Conservation (phyloP, 2,888 invertebrate genomes). For the Hofmannophila pseudospretella region DNA sequence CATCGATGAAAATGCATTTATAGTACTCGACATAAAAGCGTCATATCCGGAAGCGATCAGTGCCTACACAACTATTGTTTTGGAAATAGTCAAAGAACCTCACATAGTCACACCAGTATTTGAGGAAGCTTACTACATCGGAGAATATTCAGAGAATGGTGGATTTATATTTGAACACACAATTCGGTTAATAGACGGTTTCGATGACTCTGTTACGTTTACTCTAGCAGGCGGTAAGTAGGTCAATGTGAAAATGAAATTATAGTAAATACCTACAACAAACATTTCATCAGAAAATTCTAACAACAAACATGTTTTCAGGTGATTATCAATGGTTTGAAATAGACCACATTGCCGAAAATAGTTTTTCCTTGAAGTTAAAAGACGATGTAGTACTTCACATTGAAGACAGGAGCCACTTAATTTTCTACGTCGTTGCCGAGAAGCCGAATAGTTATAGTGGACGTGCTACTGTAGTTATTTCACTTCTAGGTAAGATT, state of each 20-base stretch:
- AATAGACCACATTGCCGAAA: constrained; percentile 12
- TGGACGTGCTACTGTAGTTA: constrained; percentile 23
- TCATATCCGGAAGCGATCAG: constrained; percentile 17
- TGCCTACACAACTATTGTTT: constrained; percentile 13
- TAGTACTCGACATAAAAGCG: constrained; percentile 18
- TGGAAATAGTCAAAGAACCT: constrained; percentile 17
- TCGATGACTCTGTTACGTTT: constrained; percentile 27
- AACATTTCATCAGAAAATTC: too few species aligned
- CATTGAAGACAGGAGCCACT: constrained; percentile 15
- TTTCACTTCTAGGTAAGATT: constrained; percentile 20
- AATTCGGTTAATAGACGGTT: constrained; percentile 28
- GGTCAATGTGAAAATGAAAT: constrained; percentile 5
- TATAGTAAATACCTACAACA: background rate
- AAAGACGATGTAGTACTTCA: constrained; percentile 9
- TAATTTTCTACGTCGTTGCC: constrained; percentile 26
- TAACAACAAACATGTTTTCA: constrained; percentile 11
- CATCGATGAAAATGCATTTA: constrained; percentile 12
- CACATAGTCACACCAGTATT: constrained; percentile 19
- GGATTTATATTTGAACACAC: constrained; percentile 24
- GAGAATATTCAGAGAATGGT: constrained; percentile 23
- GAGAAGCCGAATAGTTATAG: constrained; percentile 18
- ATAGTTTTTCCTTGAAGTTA: constrained; percentile 6
- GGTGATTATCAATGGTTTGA: constrained; percentile 25
- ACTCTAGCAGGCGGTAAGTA: constrained; percentile 30
- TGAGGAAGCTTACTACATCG: constrained; percentile 26